Base-by-base conservation (phyloP, 2,797 vertebrate genomes). In the Gila robusta region DNA sequence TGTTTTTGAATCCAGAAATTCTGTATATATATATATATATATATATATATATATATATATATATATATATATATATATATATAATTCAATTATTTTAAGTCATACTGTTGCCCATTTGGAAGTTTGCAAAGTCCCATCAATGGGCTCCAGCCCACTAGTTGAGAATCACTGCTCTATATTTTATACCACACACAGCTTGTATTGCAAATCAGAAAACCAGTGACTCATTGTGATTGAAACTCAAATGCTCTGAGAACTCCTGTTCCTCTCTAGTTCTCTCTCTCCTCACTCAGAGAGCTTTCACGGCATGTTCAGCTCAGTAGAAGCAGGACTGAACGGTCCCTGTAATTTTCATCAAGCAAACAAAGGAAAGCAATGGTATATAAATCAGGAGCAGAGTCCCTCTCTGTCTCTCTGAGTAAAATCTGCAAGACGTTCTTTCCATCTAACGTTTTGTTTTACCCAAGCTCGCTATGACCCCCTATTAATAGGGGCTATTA, bases 341-440 rank as follows among this genome's bases (percentile, higher is more conserved):
- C 37, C 14, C 52, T 80, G 44, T 86, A 82, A 90, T 90, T 90
- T 83, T 87, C 76, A 89, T 90, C 83, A 90, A 49, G 49, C 49
- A 73, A 87, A 87, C 87, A 89, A 88, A 79, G 47, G 59, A 67
- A 74, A 67, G 76, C 82, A 84, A 88, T 87, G 67, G 67, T 72
- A 76, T 72, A 71, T 78, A 79, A 90, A 87, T 86, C 81, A 54
- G 59, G 56, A 78, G 7, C 35, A 39, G 59, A 79, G 19, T 8
- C n/a, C 59, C 69, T 49, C 62, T 81, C 69, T 67, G 52, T 74
- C 32, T 70, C 67, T 39, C 67, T 23, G 10, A 14, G 16, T 56
- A 32, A 79, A 86, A 74, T 47, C 41, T 73, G 54, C 59, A 19
- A 35, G 2, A 21, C 4, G 6, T 12, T 87, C 66, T 80, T 71